Conservation (phyloP, 2,113 vertebrate genomes). For the Sialia sialis region DNA sequence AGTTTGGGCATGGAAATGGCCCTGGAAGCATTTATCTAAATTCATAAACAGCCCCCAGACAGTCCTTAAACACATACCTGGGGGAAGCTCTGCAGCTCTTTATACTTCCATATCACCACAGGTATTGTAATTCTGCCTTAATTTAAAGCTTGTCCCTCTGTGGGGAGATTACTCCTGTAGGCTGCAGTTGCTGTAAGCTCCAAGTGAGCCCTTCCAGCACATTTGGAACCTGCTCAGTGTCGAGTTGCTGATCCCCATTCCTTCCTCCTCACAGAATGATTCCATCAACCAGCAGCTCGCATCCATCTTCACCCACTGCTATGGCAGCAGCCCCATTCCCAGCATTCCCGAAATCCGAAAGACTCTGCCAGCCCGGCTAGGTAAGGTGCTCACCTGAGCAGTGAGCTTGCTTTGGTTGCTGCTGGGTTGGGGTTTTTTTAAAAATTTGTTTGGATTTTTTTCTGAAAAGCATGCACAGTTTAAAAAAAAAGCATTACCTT, state of each 20-base stretch:
- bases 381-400: conserved; percentile 58
- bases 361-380: conserved; percentile 87
- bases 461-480: not conserved
- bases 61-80: not conserved
- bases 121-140: not conserved
- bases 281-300: conserved; percentile 88
- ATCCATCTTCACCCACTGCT: conserved; percentile 89
- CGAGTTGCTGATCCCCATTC: not conserved
- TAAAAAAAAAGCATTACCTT: not conserved
- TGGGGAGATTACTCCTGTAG: not conserved
- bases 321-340: conserved; percentile 88
- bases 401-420: not conserved
- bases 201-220: not conserved
- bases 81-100: not conserved
- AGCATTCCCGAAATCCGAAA: conserved; percentile 82
- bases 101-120: not conserved
- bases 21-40: not conserved
- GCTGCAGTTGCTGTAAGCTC: not conserved
- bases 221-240: accelerated
- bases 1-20: not conserved
- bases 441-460: not conserved
- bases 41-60: not conserved
- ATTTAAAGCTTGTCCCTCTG: not conserved
- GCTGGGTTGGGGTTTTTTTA: not conserved
- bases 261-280: conserved; percentile 79